Conservation (phyloP, 2,113 vertebrate species). For the Hepsetus odoe region DNA sequence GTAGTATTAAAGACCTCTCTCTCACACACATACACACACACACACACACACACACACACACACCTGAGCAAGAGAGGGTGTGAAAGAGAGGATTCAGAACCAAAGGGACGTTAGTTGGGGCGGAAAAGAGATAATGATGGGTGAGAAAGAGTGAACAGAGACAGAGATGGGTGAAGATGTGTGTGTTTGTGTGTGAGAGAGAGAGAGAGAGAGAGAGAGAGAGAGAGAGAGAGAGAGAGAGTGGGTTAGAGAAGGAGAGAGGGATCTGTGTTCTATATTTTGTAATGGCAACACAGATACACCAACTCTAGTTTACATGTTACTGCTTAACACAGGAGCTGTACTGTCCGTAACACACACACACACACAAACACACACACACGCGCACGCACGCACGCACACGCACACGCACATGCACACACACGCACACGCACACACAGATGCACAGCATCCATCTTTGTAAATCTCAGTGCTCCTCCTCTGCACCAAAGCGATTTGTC, state of each 20-base stretch:
- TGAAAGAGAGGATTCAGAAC: too few relatives aligned
- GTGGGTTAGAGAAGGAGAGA: constrained; percentile 34
- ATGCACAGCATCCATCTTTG: constrained; percentile 20
- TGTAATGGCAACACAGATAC: background rate
- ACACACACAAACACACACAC: constrained; percentile 39
- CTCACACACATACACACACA: too few relatives aligned
- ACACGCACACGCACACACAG: constrained; percentile 16
- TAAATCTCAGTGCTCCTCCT: constrained; percentile 35
- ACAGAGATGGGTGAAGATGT: too few relatives aligned
- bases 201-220: background rate
- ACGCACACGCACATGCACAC: constrained; percentile 35
- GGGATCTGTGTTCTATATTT: constrained; percentile 1
- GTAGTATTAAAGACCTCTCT: too few relatives aligned
- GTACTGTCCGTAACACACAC: constrained; percentile 12
- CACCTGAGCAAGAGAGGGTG: too few relatives aligned
- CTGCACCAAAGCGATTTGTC: constrained; percentile 32
- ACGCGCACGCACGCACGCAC: constrained; percentile 25
- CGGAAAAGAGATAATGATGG: too few relatives aligned
- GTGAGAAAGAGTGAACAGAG: too few relatives aligned
- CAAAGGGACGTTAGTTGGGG: too few relatives aligned
- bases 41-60: too few relatives aligned
- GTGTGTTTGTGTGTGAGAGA: too few relatives aligned
- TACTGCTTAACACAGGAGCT: constrained; percentile 11
- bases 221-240: constrained; percentile 1
- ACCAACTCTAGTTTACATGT: background rate